Base-by-base conservation (phyloP, 1,140 invertebrate species). In the Wiebesia pumilae region DNA sequence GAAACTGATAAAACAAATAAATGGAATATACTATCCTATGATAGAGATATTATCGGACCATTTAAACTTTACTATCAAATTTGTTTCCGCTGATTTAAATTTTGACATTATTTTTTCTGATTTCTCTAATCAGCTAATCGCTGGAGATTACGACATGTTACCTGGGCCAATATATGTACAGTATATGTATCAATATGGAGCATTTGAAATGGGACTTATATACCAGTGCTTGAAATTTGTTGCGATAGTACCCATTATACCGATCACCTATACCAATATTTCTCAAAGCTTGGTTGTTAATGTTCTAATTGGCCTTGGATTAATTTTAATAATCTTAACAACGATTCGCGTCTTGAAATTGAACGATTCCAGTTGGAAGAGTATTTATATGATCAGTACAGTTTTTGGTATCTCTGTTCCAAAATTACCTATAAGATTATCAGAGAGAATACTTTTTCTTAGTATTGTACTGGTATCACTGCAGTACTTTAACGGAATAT, bases 11-110 rank as follows among this genome's bases (percentile, higher is more conserved):
- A 71, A 38, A 4, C 0, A 38, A 71, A 4, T 71, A 16, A 71
- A 0, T 6, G 69, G 69, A 71, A 16, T 71, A 0, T 38, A 71
- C 40, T 71, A 71, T 24, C 69, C 69, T 38, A 71, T 71, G 0
- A 24, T 71, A 33, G 69, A 71, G 40, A 71, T 71, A 35, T 38
- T 71, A 71, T 38, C 69, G 35, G 16, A 35, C 1, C 14, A 38
- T 71, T 71, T 71, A 71, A 71, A 71, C 21, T 71, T 71, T 38
- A 21, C 69, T 21, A 24, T 71, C 19, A 71, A 71, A 38, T 71
- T 38, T 38, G n/a, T 38, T 21, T 3, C n/a, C 33, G 3, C 3
- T 71, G 4, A 38, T 3, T n/a, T n/a, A 16, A 71, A 71, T 38
- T 35, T 21, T 14, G 19, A 21, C 9, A 38, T 3, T 14, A 24